Evolutionary conservation across 2,797 vertebrate genomes (phyloP).

Genomic region (Ptychobarbus kaznakovi): DNA sequence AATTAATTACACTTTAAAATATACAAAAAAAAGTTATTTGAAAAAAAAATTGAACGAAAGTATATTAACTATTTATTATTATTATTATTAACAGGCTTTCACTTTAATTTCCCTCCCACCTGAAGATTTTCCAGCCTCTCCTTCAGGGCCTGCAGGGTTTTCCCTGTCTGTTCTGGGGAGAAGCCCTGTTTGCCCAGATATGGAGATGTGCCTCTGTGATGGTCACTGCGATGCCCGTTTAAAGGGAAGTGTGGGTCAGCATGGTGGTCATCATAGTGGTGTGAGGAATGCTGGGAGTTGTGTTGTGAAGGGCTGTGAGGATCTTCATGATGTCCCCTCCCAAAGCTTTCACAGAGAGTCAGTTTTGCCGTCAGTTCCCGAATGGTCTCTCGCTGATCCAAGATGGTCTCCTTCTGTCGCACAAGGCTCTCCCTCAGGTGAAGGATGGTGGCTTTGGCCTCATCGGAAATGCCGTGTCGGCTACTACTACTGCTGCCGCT

Average conservation of each 20-base stretch:
- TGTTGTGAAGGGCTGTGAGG: conserved; percentile 61
- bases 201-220: conserved; percentile 68
- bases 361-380: conserved; percentile 85
- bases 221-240: conserved; percentile 59
- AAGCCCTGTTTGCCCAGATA: conserved; percentile 70
- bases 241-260: conserved; percentile 68
- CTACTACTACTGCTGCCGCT: conserved; percentile 36
- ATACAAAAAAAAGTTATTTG: neutral
- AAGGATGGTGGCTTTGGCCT: conserved; percentile 84
- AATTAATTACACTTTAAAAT: neutral
- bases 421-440: conserved; percentile 84
- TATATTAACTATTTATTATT: too few species aligned
- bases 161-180: conserved; percentile 79
- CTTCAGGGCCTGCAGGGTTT: conserved; percentile 82
- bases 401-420: conserved; percentile 84
- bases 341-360: conserved; percentile 81
- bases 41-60: too few species aligned
- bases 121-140: conserved; percentile 83
- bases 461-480: conserved; percentile 75
- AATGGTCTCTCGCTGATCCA: conserved; percentile 85
- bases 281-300: conserved; percentile 55
- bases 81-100: neutral
- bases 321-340: conserved; percentile 68
- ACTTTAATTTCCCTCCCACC: conserved; percentile 68
- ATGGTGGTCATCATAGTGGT: conserved; percentile 68